phyloP scores from a whole-genome alignment of 1,140 invertebrate species.

The Riptortus pedestris region DNA sequence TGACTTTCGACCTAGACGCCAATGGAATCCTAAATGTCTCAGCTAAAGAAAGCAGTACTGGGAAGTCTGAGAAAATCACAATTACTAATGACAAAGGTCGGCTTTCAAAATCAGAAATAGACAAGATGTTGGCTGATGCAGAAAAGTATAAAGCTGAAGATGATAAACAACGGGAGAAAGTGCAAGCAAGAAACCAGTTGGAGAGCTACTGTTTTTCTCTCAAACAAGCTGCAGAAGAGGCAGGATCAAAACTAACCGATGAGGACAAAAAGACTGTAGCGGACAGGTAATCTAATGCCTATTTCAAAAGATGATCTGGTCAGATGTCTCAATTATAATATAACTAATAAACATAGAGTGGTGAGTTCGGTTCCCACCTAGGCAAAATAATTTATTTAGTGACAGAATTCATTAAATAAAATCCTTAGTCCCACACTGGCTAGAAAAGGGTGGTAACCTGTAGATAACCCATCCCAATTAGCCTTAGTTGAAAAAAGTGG shows the following conservation, averaged over 20 bases:
- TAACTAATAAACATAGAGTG: too few relatives aligned
- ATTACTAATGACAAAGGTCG: slow-evolving; percentile 49
- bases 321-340: too few relatives aligned
- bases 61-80: slow-evolving; percentile 43
- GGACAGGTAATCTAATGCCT: too few relatives aligned
- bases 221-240: slow-evolving; percentile 43
- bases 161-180: slow-evolving; percentile 44
- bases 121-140: slow-evolving; percentile 56
- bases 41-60: slow-evolving; percentile 44
- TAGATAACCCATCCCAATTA: too few relatives aligned
- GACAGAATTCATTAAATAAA: too few relatives aligned
- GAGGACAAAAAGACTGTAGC: slow-evolving; percentile 36
- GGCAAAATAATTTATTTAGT: too few relatives aligned
- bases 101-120: slow-evolving; percentile 45
- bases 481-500: too few relatives aligned
- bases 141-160: slow-evolving; percentile 51
- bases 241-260: slow-evolving; percentile 34
- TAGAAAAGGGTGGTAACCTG: too few relatives aligned
- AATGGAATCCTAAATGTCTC: slow-evolving; percentile 60
- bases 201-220: slow-evolving; percentile 63
- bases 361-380: too few relatives aligned
- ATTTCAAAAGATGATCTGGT: too few relatives aligned
- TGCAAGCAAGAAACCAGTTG: slow-evolving; percentile 53
- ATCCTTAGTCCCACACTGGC: too few relatives aligned
- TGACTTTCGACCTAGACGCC: slow-evolving; percentile 56